Evolutionary conservation across 2,113 vertebrate genomes (phyloP), one percentile per base, ranked within the genome.

Genomic region (Pseudopodoces humilis): DNA sequence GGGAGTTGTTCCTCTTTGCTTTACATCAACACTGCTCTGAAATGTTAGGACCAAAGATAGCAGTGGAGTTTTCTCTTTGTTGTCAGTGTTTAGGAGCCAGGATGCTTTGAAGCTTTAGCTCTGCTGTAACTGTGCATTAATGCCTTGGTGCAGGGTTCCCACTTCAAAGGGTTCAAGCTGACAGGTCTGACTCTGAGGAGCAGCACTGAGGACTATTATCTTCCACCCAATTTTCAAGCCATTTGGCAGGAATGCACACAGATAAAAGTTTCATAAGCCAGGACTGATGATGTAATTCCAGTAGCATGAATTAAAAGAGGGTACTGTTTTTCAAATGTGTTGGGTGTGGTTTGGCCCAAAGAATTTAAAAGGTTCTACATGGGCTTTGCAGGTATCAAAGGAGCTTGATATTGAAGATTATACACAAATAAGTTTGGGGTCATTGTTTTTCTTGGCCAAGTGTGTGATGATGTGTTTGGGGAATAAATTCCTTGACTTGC

Each of bases 131-230:
- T 28, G 56, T 53, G 74, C 94, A 71, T 94, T 93, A 95, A 96
- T 95, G 86, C 83, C 31, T 11, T 14, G 87, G 87, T 35, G 83
- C 78, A 77, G 88, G 84, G 86, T 43, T 94, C 69, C 15, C 6
- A 79, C 95, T 97, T 98, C 97, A 97, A 97, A 98, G 95, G 35
- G 56, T 6, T 25, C 69, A 6, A 49, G 80, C 77, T 84, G 94
- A 77, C 80, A 86, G 72, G 71, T 65, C 91, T 91, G 91, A 76
- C 68, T 94, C 31, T 39, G 83, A 96, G 91, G 68, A 58, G 76
- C 80, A 39, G 64, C 1, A 13, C 86, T 77, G 63, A 83, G 80
- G 37, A 65, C 59, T 82, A 31, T 96, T 94, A 96, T 96, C 90
- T 82, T 47, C 74, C 25, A 44, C 37, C 28, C 41, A 76, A 65